Base-by-base conservation (phyloP, 2,888 invertebrate genomes). In the Campoplex capitator region DNA sequence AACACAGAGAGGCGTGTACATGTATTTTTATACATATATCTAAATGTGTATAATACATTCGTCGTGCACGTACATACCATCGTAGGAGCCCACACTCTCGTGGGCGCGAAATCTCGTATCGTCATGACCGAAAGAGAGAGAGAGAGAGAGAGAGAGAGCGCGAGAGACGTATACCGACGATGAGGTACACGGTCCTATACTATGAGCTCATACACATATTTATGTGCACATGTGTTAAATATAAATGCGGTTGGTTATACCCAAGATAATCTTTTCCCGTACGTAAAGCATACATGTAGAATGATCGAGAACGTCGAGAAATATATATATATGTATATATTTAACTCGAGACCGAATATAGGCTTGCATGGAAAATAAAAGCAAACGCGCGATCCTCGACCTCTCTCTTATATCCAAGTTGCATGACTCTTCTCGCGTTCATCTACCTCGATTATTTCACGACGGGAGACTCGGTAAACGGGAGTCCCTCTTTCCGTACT, bases 41-140 rank as follows among this genome's bases (percentile, higher is more conserved):
- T 18, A 54, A 2, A 32, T 48, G 48, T 70, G 18, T 51, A 58
- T 65, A 73, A 62, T 67, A 56, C 74, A 58, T 56, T 75, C 56
- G 56, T 56, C 42, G 23, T 71, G 75, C 76, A 83, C 13, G 56
- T 54, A 58, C 32, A 78, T 78, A 23, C 42, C 42, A 70, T 68
- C 54, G 84, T 88, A 84, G 90, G 89, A 90, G 91, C 90, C 91
- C 91, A 91, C 91, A 91, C 92, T 91, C 90, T 77, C 83, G 78
- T 38, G 75, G 65, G 75, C 83, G 79, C 56, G 85, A 89, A 89
- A 89, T 89, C 91, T 88, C 88, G 87, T 88, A 83, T 83, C 86
- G 89, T 88, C 91, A 89, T 89, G 90, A 89, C 89, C 90, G 89
- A 89, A 7, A 42, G 42, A 42, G 42, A 42, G 32, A 9, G 9